phyloP scores from a whole-genome alignment of 2,888 invertebrate species.

The Standfussiana lucernea region DNA sequence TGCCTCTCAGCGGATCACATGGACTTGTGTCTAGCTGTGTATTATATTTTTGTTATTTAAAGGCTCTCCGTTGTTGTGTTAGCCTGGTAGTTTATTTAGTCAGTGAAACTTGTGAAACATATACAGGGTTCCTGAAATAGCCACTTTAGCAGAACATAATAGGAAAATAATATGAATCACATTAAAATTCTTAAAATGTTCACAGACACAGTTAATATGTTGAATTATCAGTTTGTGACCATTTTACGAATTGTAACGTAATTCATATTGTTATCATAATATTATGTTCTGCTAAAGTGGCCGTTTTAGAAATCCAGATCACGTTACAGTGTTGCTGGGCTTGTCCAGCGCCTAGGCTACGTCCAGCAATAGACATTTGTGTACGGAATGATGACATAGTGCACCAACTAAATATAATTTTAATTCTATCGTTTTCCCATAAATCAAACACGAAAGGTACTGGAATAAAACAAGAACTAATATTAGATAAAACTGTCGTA shows the following conservation, averaged over 20 bases:
- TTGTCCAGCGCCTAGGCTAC: not conserved
- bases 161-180: too few species aligned
- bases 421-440: not conserved
- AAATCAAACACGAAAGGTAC: too few species aligned
- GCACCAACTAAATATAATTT: not conserved
- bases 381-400: not conserved
- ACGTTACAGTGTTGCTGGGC: not conserved
- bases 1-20: slow-evolving; percentile 60
- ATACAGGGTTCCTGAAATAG: too few species aligned
- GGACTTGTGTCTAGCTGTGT: slow-evolving; percentile 48
- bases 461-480: not conserved
- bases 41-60: slow-evolving; percentile 26
- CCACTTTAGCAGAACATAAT: too few species aligned
- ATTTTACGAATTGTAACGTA: too few species aligned
- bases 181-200: too few species aligned
- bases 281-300: too few species aligned
- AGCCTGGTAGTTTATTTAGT: not conserved
- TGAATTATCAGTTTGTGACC: too few species aligned
- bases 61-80: not conserved
- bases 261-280: too few species aligned
- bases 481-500: too few species aligned
- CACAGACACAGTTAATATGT: too few species aligned
- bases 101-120: not conserved
- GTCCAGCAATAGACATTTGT: not conserved
- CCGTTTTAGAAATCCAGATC: too few species aligned